Conservation (phyloP, 2,113 vertebrate genomes). For the Vombatus ursinus region DNA sequence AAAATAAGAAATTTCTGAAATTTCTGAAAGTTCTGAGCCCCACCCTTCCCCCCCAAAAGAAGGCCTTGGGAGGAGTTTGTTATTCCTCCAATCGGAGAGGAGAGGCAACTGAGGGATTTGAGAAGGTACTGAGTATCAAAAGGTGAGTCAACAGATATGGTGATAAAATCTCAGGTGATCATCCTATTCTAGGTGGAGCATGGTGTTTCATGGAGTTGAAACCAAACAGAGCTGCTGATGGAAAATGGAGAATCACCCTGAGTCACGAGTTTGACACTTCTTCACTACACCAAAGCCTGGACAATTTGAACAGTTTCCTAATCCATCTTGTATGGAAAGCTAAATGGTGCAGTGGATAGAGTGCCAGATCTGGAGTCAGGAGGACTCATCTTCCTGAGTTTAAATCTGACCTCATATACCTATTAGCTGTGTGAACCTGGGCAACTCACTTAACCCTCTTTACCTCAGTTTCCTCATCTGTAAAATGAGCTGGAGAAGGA, state of each 20-base stretch:
- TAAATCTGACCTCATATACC: neutral
- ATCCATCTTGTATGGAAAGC: neutral
- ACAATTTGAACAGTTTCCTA: neutral
- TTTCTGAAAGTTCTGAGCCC: neutral
- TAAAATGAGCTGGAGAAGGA: neutral
- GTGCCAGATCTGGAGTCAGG: neutral
- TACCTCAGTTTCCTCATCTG: neutral
- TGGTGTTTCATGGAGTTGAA: neutral
- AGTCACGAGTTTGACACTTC: neutral
- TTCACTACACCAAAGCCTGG: neutral
- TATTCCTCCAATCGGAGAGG: neutral
- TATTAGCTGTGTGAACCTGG: neutral
- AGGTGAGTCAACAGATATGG: neutral
- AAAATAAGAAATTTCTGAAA: neutral
- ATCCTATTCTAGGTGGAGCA: neutral
- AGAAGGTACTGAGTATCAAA: neutral
- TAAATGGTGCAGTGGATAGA: too few relatives aligned
- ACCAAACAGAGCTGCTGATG: neutral
- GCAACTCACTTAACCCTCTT: neutral
- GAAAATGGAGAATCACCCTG: neutral
- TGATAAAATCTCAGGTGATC: neutral
- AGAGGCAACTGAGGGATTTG: neutral
- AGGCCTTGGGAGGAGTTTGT: neutral
- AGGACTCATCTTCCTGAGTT: neutral
- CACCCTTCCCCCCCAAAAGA: neutral